Percentiles rank a stretch among this genome's conserved stretches.
Evolutionary conservation across 2,113 vertebrate genomes (phyloP).

Genomic region (Sapayoa aenigma): DNA sequence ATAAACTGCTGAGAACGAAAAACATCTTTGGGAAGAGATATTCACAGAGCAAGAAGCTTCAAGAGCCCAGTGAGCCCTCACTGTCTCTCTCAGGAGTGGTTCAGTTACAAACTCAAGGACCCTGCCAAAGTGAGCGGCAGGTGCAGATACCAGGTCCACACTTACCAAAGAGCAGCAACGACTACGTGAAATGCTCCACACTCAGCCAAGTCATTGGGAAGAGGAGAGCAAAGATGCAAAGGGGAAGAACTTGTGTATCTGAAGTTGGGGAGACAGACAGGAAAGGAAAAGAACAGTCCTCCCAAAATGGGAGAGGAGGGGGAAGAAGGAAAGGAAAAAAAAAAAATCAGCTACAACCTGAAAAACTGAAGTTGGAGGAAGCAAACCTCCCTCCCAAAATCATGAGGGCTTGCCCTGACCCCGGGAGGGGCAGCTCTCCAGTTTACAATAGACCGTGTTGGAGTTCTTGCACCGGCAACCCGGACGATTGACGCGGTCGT

Average conservation of each 20-base stretch:
- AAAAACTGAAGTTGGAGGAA: constrained; percentile 65
- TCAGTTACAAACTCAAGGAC: constrained; percentile 58
- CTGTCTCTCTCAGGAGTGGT: constrained; percentile 52
- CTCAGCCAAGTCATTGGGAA: neutral
- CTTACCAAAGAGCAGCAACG: constrained; percentile 49
- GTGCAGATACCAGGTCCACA: constrained; percentile 60
- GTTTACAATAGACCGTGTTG: constrained; percentile 97
- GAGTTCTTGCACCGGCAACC: constrained; percentile 98
- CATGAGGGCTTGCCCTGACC: constrained; percentile 89
- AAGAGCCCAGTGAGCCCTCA: constrained; percentile 43
- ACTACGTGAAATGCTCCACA: constrained; percentile 3
- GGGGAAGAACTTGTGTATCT: constrained; percentile 68
- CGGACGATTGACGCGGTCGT: constrained; percentile 88
- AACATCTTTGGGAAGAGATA: constrained; percentile 79
- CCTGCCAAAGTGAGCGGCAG: constrained; percentile 73
- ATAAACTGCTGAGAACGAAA: neutral
- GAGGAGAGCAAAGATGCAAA: constrained; percentile 23
- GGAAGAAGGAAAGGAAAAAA: neutral
- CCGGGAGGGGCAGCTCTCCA: constrained; percentile 88
- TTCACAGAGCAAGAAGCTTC: constrained; percentile 72
- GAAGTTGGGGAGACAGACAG: constrained; percentile 26
- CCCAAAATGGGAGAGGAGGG: neutral
- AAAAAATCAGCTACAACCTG: constrained; percentile 63
- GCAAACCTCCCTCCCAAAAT: constrained; percentile 69
- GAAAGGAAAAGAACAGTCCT: neutral